These are phyloP conservation scores for Pseudococcus viburni DNA, from an alignment of 2,888 invertebrate species.

Conservation along the genomic window DNA sequence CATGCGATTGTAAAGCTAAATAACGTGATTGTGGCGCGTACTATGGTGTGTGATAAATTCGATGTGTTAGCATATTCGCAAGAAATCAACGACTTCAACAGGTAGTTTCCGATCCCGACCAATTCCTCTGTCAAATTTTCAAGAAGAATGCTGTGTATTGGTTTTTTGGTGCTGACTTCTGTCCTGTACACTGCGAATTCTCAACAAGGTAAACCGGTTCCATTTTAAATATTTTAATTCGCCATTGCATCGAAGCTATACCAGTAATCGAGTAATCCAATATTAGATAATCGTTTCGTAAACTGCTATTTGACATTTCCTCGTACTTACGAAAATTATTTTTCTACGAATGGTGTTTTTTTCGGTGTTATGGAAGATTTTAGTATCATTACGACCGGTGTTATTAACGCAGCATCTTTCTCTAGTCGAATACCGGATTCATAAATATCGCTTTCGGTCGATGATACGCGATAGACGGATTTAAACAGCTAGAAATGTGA, in stretches of 20 bases:
- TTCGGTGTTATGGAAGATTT: neutral
- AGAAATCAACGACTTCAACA: constrained; percentile 59
- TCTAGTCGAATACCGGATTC: neutral
- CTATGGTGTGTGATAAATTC: constrained; percentile 47
- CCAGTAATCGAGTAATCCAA: constrained; percentile 1
- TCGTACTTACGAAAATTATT: constrained; percentile 43
- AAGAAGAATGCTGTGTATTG: constrained; percentile 59
- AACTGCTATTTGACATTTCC: constrained; percentile 28
- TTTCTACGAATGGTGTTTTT: neutral
- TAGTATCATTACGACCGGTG: neutral
- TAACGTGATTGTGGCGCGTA: constrained; percentile 47
- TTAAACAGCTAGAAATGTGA: neutral
- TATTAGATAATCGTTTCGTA: constrained; percentile 41
- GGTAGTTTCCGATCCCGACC: constrained; percentile 12
- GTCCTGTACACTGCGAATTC: constrained; percentile 63
- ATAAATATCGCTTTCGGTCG: neutral
- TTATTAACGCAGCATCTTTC: constrained; percentile 2
- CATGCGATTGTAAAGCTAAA: neutral
- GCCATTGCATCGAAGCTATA: neutral
- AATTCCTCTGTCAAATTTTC: constrained; percentile 6
- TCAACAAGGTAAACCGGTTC: constrained; percentile 65
- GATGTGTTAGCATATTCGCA: constrained; percentile 27
- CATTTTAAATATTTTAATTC: constrained; percentile 41
- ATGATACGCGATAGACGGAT: constrained; percentile 1
- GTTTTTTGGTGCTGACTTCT: constrained; percentile 61